Base-by-base conservation (phyloP, 2,797 vertebrate species). In the Lagocephalus sceleratus region DNA sequence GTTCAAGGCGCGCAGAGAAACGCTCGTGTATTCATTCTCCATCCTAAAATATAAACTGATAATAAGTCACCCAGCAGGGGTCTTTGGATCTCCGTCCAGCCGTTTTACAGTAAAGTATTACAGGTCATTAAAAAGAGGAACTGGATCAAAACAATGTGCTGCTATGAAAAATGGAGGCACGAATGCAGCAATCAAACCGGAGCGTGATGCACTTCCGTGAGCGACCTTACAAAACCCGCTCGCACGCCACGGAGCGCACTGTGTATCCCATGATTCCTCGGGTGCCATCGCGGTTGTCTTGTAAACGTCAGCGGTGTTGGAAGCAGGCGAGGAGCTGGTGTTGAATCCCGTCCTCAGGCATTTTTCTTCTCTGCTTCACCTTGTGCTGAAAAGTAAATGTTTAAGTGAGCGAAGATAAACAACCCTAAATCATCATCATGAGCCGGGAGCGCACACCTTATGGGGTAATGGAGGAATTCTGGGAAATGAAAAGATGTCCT, bases 311-410 rank as follows among this genome's bases (percentile, higher is more conserved):
- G 72, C 10, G 1, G 12, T 0, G 62, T 16, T 21, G 25, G 23
- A 21, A 54, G 46, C 9, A n/a, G 38, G 43, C 20, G 20, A n/a
- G 22, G 14, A 3, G 20, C 19, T 19, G 58, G 47, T 21, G 73
- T 62, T 76, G 68, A 75, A 83, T 69, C 32, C 1, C n/a, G 40
- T 42, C 40, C 32, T 35, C 16, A 79, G 63, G 74, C 78, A 81
- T 86, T 82, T 64, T 57, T 87, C 82, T 85, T 73, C 51, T 51
- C 51, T 20, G 76, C 73, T 85, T 83, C 84, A 86, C 86, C 82
- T 85, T 79, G 77, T 60, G 70, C 82, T 60, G 73, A 66, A 84
- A 78, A 76, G 84, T 89, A 88, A 89, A 88, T 87, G 85, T 89
- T 88, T 89, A 87, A 87, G 82, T 62, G 63, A 82, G 72, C 45